Percentiles rank a stretch among this genome's conserved stretches.
phyloP scores from a whole-genome alignment of 2,797 vertebrate species.

The Eulemur coronatus region DNA sequence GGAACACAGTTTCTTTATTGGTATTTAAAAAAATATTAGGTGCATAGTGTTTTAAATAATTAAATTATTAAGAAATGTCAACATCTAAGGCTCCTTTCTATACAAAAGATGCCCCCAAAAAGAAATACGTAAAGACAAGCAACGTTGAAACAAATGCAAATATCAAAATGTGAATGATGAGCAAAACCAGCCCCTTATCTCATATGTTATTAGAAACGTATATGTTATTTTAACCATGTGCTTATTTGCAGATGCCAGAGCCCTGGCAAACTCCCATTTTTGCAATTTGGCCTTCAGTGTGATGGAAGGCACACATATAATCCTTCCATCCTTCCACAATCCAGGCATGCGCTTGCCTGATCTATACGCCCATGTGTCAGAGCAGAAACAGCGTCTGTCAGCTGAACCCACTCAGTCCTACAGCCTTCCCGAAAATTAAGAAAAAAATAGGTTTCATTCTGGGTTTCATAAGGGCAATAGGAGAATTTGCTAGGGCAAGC shows the following conservation, averaged over 20 bases:
- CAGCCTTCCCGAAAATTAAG: background rate
- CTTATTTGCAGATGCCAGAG: background rate
- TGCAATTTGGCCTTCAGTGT: background rate
- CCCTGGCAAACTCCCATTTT: background rate
- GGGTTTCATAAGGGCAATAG: background rate
- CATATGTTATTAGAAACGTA: background rate
- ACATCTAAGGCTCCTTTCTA: background rate
- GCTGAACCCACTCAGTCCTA: background rate
- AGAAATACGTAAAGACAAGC: background rate
- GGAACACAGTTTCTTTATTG: background rate
- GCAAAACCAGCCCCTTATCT: background rate
- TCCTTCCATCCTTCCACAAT: background rate
- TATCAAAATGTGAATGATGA: background rate
- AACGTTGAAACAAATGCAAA: background rate
- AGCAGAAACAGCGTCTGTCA: background rate
- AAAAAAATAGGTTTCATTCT: background rate
- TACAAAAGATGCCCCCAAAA: background rate
- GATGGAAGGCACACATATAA: rapidly evolving
- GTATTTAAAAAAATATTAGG: background rate
- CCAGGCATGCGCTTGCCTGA: background rate
- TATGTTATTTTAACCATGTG: background rate
- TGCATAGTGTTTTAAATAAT: background rate
- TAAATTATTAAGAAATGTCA: background rate
- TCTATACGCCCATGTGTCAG: rapidly evolving
- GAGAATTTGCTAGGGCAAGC: conserved; percentile 35